Conservation (phyloP, 2,888 invertebrate species). For the Agrochola circellaris region DNA sequence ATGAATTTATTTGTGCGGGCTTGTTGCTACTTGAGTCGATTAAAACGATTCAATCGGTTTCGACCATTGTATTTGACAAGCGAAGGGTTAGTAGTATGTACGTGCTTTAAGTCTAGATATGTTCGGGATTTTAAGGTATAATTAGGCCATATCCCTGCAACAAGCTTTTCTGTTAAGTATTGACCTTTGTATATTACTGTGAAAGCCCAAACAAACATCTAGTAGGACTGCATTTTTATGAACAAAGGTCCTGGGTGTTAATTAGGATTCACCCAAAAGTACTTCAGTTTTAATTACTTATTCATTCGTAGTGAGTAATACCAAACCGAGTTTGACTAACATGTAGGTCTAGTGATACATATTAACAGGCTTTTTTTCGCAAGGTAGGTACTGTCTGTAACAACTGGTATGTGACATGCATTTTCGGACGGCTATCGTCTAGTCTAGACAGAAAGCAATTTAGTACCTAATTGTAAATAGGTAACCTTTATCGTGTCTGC, state of each 20-base stretch:
- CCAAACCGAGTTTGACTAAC: neutral
- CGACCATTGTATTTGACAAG: slow-evolving; percentile 66
- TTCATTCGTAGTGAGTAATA: neutral
- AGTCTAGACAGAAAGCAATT: slow-evolving; percentile 29
- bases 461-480: neutral
- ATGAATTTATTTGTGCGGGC: slow-evolving; percentile 70
- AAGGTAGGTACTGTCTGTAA: neutral
- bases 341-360: neutral
- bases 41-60: slow-evolving; percentile 60
- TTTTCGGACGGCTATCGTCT: neutral
- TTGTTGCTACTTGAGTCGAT: slow-evolving; percentile 62
- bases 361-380: neutral
- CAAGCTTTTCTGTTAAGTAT: slow-evolving; percentile 24
- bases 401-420: neutral
- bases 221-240: neutral
- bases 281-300: neutral
- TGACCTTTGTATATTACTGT: slow-evolving; percentile 49
- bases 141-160: slow-evolving; percentile 56
- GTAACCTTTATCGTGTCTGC: neutral
- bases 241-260: neutral
- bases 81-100: slow-evolving; percentile 62
- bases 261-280: neutral
- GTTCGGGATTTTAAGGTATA: slow-evolving; percentile 55
- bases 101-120: slow-evolving; percentile 65
- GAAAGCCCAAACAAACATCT: slow-evolving; percentile 30